phyloP scores from a whole-genome alignment of 2,888 invertebrate species.

The Epinotia nisella region DNA sequence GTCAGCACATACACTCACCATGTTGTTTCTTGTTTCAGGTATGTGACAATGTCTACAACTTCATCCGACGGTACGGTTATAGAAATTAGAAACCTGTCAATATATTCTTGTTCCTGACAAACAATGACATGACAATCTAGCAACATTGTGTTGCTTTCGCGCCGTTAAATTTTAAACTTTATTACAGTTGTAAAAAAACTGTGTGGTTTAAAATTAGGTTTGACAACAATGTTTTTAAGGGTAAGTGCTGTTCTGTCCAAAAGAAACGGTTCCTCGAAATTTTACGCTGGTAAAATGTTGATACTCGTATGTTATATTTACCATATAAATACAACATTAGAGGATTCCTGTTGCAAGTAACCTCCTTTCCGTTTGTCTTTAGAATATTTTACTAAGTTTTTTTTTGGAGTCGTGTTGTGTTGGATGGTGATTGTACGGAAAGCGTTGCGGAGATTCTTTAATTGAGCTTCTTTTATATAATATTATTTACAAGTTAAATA shows the following conservation, averaged over 20 bases:
- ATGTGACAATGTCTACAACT: slow-evolving; percentile 51
- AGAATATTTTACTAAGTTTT: too few species aligned
- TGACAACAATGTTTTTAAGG: slow-evolving; percentile 37
- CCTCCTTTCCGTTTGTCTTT: background rate
- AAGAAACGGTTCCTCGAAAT: slow-evolving; percentile 1
- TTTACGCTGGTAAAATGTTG: background rate
- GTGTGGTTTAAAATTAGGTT: slow-evolving; percentile 33
- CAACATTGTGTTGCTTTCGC: slow-evolving; percentile 36
- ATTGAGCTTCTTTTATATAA: background rate
- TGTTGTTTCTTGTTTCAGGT: slow-evolving; percentile 61
- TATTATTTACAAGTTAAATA: background rate
- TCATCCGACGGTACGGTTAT: slow-evolving; percentile 40
- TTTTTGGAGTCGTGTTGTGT: background rate
- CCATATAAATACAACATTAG: background rate
- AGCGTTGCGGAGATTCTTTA: background rate
- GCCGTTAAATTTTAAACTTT: slow-evolving; percentile 42
- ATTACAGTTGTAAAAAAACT: slow-evolving; percentile 40
- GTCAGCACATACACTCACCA: slow-evolving; percentile 44
- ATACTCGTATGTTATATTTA: background rate
- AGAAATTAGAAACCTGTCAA: slow-evolving; percentile 43
- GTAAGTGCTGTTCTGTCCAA: background rate
- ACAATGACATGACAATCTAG: slow-evolving; percentile 39
- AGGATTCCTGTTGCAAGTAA: background rate
- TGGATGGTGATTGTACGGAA: background rate
- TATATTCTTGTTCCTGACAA: slow-evolving; percentile 42